Base-by-base conservation (phyloP, 2,113 vertebrate species). In the Cololabis saira region DNA sequence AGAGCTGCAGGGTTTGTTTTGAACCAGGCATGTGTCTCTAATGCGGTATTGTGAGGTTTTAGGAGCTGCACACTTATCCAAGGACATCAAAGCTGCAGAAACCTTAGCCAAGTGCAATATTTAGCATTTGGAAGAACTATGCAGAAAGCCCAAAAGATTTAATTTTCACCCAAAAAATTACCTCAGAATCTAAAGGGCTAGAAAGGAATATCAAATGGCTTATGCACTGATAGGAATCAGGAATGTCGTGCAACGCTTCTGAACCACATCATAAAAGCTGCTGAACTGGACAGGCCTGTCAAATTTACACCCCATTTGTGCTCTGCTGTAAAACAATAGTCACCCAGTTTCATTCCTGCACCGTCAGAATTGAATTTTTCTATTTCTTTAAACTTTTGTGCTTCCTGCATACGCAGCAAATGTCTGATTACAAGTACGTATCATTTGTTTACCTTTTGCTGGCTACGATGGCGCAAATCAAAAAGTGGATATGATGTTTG, bases 101-200 rank as follows among this genome's bases (percentile, higher is more conserved):
- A 27, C 24, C 19, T 14, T 0, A 5, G 87, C 88, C 89, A 91
- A 89, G 68, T 58, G 63, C 49, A 86, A 87, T 81, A 89, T 89
- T 87, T 81, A 83, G 51, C 71, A 61, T 80, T 87, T 81, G 78
- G 68, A 80, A 72, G 51, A 67, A 76, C 22, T 50, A 30, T 59
- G 64, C 45, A 12, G 33, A 30, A 42, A 54, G 69, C 45, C 40
- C 76, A 82, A 45, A 77, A 43, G 43, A 77, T 81, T 52, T 64
- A 56, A 67, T 78, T 79, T 56, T 55, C 62, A 57, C 76, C 73
- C 59, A 85, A 84, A 76, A 45, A 54, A 68, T 63, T 75, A 57
- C 66, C 57, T 78, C 67, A 50, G 68, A 86, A 78, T 62, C 48
- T 42, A 59, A 59, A 68, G 57, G 70, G 15, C 51, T 15, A 48